phyloP scores from a whole-genome alignment of 2,113 vertebrate species.

The Onychostruthus taczanowskii region DNA sequence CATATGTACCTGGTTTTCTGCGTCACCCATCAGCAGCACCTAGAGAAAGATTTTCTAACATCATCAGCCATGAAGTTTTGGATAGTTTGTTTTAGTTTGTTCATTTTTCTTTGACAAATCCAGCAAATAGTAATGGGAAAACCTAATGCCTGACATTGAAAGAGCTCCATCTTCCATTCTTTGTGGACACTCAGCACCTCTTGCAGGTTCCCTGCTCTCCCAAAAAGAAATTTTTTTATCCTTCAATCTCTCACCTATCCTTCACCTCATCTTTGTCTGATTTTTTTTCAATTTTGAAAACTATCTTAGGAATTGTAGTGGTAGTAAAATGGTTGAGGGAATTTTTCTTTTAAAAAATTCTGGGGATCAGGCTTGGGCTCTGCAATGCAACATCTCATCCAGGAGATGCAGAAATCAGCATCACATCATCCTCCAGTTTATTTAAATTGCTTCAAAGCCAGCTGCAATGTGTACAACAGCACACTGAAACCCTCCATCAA shows the following conservation, averaged over 20 bases:
- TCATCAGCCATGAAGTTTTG: not conserved
- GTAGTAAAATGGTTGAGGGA: not conserved
- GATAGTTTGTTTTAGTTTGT: not conserved
- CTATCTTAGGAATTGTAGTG: not conserved
- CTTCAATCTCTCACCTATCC: not conserved
- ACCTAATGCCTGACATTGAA: not conserved
- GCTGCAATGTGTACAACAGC: not conserved
- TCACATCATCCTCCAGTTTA: not conserved
- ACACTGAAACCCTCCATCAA: not conserved
- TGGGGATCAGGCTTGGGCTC: not conserved
- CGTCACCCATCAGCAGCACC: not conserved
- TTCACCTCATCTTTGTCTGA: not conserved
- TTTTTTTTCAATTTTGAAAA: not conserved
- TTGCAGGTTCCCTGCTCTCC: not conserved
- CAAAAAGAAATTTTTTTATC: not conserved
- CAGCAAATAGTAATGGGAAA: not conserved
- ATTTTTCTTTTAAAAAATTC: not conserved
- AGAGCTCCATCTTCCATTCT: not conserved
- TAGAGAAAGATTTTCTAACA: not conserved
- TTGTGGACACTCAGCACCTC: not conserved
- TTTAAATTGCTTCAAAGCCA: not conserved
- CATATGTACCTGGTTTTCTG: not conserved
- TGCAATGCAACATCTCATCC: not conserved
- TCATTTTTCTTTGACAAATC: not conserved
- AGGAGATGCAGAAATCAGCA: not conserved